These are phyloP conservation scores for Stegodyphus dumicola DNA, from an alignment of 1,140 invertebrate species.

Conservation along the genomic window DNA sequence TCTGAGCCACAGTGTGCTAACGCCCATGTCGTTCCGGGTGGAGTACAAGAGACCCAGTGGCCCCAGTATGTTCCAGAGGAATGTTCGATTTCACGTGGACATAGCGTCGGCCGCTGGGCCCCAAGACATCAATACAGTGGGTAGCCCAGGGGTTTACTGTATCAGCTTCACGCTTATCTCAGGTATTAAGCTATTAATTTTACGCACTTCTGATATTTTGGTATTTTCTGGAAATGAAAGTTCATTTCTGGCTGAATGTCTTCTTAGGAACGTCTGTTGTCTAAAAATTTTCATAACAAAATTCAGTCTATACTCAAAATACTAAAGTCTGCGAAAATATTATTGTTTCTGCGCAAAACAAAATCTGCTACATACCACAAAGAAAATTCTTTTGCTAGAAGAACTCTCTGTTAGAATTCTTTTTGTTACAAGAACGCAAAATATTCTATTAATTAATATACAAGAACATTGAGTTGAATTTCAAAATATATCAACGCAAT, in stretches of 20 bases:
- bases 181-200: constrained; percentile 73
- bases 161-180: constrained; percentile 94
- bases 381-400: too few species aligned
- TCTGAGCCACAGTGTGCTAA: constrained; percentile 95
- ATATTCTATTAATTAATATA: too few species aligned
- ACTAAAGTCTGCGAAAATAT: too few species aligned
- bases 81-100: constrained; percentile 94
- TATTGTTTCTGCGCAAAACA: too few species aligned
- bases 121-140: constrained; percentile 62
- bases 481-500: too few species aligned
- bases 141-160: constrained; percentile 86
- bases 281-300: not conserved
- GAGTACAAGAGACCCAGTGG: constrained; percentile 93
- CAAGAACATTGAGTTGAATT: too few species aligned
- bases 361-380: too few species aligned
- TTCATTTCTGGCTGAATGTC: not conserved
- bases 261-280: not conserved
- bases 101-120: constrained; percentile 67
- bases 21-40: constrained; percentile 96
- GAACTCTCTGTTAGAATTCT: too few species aligned
- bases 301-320: not conserved
- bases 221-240: not conserved
- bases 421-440: too few species aligned
- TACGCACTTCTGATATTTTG: not conserved
- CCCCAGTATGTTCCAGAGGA: constrained; percentile 95